phyloP scores from a whole-genome alignment of 2,888 invertebrate species.

The Galerucella calmariensis region DNA sequence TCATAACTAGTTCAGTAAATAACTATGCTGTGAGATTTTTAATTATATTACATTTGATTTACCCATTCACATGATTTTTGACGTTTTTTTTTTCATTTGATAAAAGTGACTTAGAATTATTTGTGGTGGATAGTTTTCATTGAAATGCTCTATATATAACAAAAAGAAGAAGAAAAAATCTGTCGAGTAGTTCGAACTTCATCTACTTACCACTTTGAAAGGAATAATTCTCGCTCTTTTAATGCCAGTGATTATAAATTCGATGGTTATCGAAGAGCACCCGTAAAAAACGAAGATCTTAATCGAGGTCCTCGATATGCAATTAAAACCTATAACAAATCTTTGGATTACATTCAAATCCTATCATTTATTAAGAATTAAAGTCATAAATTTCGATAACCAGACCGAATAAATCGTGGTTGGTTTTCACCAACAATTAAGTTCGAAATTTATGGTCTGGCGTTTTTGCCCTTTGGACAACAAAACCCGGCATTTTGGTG shows the following conservation, averaged over 20 bases:
- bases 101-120: too few species aligned
- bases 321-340: slow-evolving; percentile 63
- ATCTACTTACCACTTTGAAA: slow-evolving; percentile 51
- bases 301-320: slow-evolving; percentile 56
- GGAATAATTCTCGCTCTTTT: slow-evolving; percentile 53
- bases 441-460: slow-evolving; percentile 59
- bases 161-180: not conserved
- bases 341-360: slow-evolving; percentile 61
- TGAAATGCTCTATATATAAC: too few species aligned
- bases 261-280: slow-evolving; percentile 56
- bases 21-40: too few species aligned
- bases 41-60: too few species aligned
- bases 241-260: slow-evolving; percentile 54
- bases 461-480: slow-evolving; percentile 58
- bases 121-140: too few species aligned
- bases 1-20: too few species aligned
- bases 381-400: slow-evolving; percentile 59
- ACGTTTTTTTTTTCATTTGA: too few species aligned
- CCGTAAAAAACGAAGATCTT: slow-evolving; percentile 59
- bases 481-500: slow-evolving; percentile 50
- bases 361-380: slow-evolving; percentile 63
- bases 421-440: slow-evolving; percentile 65
- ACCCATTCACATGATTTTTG: too few species aligned
- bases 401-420: slow-evolving; percentile 59
- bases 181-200: slow-evolving; percentile 21